A percentile compares a stretch with the other conserved stretches of the same genome.
phyloP scores from a whole-genome alignment of 2,797 vertebrate genomes.

The Coendou prehensilis region DNA sequence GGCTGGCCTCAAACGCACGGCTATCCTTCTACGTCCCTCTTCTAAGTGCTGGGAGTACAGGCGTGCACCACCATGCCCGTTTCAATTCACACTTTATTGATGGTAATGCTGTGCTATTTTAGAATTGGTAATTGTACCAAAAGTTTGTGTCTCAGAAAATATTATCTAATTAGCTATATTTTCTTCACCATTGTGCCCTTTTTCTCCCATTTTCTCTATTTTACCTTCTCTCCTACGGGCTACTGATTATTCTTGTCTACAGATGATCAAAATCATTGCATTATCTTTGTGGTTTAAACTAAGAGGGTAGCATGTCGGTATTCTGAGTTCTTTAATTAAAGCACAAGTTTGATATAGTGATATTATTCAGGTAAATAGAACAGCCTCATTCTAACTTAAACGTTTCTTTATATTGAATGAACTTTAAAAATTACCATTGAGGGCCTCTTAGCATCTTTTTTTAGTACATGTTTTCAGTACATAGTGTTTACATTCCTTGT shows the following conservation, averaged over 20 bases:
- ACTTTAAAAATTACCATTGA: conserved; percentile 13
- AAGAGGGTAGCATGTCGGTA: neutral
- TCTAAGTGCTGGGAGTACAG: neutral
- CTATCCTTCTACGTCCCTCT: neutral
- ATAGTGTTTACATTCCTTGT: no score
- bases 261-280: conserved; percentile 48
- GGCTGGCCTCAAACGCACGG: neutral
- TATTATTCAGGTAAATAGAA: conserved; percentile 72
- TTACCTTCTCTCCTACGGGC: conserved; percentile 19
- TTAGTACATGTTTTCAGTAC: no score
- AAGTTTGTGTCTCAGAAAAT: neutral
- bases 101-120: conserved; percentile 10
- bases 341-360: conserved; percentile 69
- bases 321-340: conserved; percentile 76
- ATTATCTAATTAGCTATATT: conserved; percentile 32
- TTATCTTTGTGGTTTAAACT: conserved; percentile 34
- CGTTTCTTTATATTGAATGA: conserved; percentile 47
- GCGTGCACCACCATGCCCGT: no score
- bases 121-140: neutral
- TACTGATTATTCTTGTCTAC: conserved; percentile 18
- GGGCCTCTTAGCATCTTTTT: neutral
- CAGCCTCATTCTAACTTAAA: conserved; percentile 78
- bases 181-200: neutral
- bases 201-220: neutral
- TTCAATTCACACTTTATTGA: neutral